Percentiles rank a stretch among this genome's conserved stretches.
Evolutionary conservation across 2,888 invertebrate genomes (phyloP).

Genomic region (Keiferia lycopersicella): DNA sequence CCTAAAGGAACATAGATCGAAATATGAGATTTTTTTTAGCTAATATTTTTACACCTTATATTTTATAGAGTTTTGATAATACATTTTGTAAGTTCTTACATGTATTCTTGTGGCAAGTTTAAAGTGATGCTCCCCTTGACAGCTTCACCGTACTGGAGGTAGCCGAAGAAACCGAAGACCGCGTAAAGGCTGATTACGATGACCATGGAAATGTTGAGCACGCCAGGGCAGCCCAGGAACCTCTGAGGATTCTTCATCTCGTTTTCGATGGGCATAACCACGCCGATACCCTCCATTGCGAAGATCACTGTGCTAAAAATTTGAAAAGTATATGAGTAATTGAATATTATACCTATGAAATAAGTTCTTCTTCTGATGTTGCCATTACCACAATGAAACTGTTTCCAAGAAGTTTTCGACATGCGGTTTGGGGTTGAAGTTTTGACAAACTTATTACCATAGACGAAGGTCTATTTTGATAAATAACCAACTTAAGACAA

Average conservation of each 20-base stretch:
- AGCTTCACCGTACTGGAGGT: conserved; percentile 88
- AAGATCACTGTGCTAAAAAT: conserved; percentile 93
- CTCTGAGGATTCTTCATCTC: conserved; percentile 91
- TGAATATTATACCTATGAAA: not conserved
- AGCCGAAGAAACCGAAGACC: conserved; percentile 94
- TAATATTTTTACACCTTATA: too few relatives aligned
- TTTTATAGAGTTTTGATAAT: not conserved
- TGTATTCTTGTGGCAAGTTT: conserved; percentile 85
- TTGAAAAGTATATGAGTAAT: not conserved
- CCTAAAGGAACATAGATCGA: too few relatives aligned
- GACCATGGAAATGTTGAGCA: conserved; percentile 92
- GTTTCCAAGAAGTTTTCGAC: too few relatives aligned
- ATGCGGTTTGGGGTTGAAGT: too few relatives aligned
- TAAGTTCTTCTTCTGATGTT: too few relatives aligned
- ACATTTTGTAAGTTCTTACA: conserved; percentile 77
- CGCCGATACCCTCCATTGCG: conserved; percentile 98
- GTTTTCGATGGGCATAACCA: conserved; percentile 96
- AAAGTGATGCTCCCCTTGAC: conserved; percentile 90
- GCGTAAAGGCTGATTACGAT: conserved; percentile 89
- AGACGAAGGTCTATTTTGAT: too few relatives aligned
- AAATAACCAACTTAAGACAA: too few relatives aligned
- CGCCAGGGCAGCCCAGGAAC: conserved; percentile 91
- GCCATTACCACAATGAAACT: too few relatives aligned
- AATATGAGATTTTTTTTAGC: too few relatives aligned
- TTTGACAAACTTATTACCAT: too few relatives aligned